phyloP scores from a whole-genome alignment of 2,797 vertebrate genomes.

The Syngnathus rostellatus region DNA sequence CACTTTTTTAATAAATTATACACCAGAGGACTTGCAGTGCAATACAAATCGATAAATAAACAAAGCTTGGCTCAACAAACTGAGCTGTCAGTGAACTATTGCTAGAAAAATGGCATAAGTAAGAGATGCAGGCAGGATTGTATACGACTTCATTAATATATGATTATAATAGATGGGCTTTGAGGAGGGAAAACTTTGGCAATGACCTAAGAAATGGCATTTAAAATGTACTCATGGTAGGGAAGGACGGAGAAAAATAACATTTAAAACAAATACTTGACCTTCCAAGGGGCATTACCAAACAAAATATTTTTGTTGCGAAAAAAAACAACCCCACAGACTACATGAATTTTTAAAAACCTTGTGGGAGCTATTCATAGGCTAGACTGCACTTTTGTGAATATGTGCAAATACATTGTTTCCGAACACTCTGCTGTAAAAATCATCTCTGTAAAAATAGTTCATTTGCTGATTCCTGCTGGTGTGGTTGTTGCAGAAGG shows the following conservation, averaged over 20 bases:
- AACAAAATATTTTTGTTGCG: too few species aligned
- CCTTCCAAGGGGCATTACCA: background rate
- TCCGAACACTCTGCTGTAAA: background rate
- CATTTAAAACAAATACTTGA: background rate
- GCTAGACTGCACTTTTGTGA: background rate
- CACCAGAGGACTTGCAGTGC: constrained; percentile 10
- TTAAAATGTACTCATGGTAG: background rate
- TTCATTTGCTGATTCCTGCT: constrained; percentile 1
- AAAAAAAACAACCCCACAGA: background rate
- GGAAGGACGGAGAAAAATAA: background rate
- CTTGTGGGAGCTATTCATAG: background rate
- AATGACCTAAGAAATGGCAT: background rate
- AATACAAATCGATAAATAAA: constrained; percentile 14
- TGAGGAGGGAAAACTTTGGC: background rate
- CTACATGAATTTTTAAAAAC: too few species aligned
- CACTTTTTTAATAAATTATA: constrained; percentile 19
- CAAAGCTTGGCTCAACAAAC: constrained; percentile 10
- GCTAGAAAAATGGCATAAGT: background rate
- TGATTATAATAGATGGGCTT: constrained; percentile 4
- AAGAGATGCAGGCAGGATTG: background rate
- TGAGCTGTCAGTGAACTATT: constrained; percentile 8
- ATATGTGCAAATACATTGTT: background rate
- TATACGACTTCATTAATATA: constrained; percentile 5
- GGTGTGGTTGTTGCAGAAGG: constrained; percentile 11
- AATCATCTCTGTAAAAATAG: background rate